Conservation (phyloP, 2,797 vertebrate genomes). For the Alauda arvensis region DNA sequence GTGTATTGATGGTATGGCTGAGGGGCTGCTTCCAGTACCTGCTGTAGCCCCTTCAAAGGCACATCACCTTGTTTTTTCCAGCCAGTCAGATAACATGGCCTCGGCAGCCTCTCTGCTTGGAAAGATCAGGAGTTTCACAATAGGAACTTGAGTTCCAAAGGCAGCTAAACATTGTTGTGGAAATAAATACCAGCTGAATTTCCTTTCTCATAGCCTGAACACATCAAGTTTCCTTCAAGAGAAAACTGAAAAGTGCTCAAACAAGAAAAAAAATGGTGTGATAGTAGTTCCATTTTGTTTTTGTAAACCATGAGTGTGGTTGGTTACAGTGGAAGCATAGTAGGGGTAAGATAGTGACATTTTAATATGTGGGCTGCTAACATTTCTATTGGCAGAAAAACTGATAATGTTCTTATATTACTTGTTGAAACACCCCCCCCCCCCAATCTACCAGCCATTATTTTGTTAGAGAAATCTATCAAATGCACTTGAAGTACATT, state of each 20-base stretch:
- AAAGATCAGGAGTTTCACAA: neutral
- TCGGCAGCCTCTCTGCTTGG: accelerated
- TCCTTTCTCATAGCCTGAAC: neutral
- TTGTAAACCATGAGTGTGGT: neutral
- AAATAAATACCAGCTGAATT: neutral
- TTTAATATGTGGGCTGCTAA: neutral
- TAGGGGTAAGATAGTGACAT: neutral
- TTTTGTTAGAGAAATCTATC: neutral
- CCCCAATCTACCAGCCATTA: neutral
- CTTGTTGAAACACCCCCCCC: neutral
- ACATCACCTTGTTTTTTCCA: neutral
- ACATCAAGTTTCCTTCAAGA: neutral
- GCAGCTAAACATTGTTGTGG: neutral
- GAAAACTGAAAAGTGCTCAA: neutral
- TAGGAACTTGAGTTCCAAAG: neutral
- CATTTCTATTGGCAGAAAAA: neutral
- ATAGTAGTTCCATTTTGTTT: neutral
- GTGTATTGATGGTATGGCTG: neutral
- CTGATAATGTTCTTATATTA: neutral
- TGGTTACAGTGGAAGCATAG: neutral
- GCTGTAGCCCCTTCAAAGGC: neutral
- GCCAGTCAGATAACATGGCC: too few relatives aligned
- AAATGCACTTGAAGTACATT: neutral
- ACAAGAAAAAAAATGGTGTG: neutral
- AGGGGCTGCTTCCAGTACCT: neutral